Evolutionary conservation across 1,140 invertebrate species (phyloP).

Genomic region (Neocloeon triangulifer): DNA sequence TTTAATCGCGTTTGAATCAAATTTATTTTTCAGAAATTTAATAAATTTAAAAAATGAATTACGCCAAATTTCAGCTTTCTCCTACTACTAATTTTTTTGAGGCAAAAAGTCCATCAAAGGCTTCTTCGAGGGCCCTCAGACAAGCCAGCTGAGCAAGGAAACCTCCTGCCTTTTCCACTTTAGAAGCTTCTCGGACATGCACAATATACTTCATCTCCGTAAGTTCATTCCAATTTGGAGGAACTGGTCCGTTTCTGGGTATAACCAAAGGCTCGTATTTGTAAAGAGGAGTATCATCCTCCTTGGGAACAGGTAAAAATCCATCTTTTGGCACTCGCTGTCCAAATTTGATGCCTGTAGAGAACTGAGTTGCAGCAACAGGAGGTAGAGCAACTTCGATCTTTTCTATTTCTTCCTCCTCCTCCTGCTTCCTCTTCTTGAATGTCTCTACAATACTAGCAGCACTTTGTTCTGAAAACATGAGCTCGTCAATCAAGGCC

Average conservation of each 20-base stretch:
- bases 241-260: constrained; percentile 43
- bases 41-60: no score
- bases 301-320: constrained; percentile 42
- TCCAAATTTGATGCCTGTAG: constrained; percentile 55
- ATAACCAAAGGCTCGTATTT: constrained; percentile 34
- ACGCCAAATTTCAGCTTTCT: no score
- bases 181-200: constrained; percentile 47
- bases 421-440: constrained; percentile 3
- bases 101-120: constrained; percentile 59
- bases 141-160: constrained; percentile 64
- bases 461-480: constrained; percentile 75
- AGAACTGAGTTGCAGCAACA: constrained; percentile 37
- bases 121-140: constrained; percentile 70
- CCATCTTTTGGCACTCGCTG: constrained; percentile 21
- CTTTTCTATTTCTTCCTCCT: constrained; percentile 1
- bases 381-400: no score
- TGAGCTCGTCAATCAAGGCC: constrained; percentile 78
- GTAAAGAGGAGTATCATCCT: constrained; percentile 53
- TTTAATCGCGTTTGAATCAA: no score
- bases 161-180: constrained; percentile 66
- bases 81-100: no score
- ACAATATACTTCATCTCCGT: constrained; percentile 42
- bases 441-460: constrained; percentile 70
- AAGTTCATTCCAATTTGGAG: constrained; percentile 40
- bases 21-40: no score